These are phyloP conservation scores for Phenganax subtilis DNA, from an alignment of 92 coral and sea anemone species.

Conservation along the genomic window DNA sequence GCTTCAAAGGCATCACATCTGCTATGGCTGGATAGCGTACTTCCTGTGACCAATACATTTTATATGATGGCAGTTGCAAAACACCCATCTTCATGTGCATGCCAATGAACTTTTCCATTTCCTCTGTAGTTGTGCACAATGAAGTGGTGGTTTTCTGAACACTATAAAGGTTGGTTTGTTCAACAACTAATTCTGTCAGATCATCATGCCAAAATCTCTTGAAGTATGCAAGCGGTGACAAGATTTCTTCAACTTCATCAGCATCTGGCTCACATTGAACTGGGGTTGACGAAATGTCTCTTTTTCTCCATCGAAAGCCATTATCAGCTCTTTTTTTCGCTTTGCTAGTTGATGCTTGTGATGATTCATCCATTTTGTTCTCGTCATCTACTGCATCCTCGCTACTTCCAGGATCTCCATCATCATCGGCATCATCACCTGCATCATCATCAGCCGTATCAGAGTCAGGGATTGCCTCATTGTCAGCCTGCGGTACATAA, in stretches of 20 bases:
- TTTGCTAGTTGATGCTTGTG: neutral
- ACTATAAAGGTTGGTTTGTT: neutral
- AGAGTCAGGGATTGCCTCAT: neutral
- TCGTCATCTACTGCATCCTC: neutral
- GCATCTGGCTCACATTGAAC: neutral
- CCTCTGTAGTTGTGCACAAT: neutral
- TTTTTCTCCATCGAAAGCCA: conserved; percentile 1
- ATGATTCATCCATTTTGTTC: no score
- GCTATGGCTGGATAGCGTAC: conserved; percentile 22
- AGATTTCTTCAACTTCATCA: conserved; percentile 17
- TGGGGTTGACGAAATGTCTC: neutral
- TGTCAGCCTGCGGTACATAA: neutral
- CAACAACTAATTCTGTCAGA: no score
- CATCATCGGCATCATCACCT: neutral
- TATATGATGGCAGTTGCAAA: conserved; percentile 23
- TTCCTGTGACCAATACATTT: conserved; percentile 34
- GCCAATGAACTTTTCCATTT: neutral
- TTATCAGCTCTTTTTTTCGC: neutral
- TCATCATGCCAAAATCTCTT: neutral
- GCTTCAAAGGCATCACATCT: conserved; percentile 18
- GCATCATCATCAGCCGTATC: neutral
- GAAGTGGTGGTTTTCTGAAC: neutral
- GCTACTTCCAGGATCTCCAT: neutral
- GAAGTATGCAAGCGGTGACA: conserved; percentile 5
- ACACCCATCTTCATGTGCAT: conserved; percentile 36